Base-by-base conservation (phyloP, 2,113 vertebrate species). In the Melanerpes aurifrons region DNA sequence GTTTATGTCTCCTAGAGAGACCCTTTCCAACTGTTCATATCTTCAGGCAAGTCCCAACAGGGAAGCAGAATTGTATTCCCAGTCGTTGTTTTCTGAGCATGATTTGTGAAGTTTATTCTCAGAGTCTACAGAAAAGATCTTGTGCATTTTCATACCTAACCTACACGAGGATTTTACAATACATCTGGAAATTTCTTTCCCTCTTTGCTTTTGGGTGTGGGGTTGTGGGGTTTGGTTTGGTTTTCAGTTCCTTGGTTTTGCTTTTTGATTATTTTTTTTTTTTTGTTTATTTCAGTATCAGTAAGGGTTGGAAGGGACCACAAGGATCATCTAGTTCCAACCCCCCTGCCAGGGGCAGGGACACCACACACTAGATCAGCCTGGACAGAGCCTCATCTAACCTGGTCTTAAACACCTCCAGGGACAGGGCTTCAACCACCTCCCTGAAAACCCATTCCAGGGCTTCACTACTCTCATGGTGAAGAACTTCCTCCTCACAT, bases 1-100 rank as follows among this genome's bases (percentile, higher is more conserved):
- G 37, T 93, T 77, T 64, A 63, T 87, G 21, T 73, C 53, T 89
- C 70, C 64, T 67, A 68, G 83, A 84, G 29, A 92, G 29, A 85
- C 17, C 29, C 66, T 43, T 91, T 87, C 79, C 95, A 95, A 40
- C 56, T 88, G 59, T 86, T 87, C 64, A 21, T 26, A 47, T 87
- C 57, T 92, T 93, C 58, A 83, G 40, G 76, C 67, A 90, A 95
- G 48, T 80, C 91, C 71, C 94, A 78, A 75, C 32, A 48, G 64
- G 43, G 85, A 96, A 95, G 56, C 19, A 56, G 68, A 82, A 59
- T 70, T 93, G 56, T 50, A 61, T 94, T 95, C 89, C 82, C 69
- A 17, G 48, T 32, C 48, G 57, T 76, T 86, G 19, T 86, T 96
- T 62, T 90, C 66, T 64, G 69, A 93, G 76, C 59, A 15, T 21